Base-by-base conservation (phyloP, 1,140 invertebrate species). In the Drosophila tani region DNA sequence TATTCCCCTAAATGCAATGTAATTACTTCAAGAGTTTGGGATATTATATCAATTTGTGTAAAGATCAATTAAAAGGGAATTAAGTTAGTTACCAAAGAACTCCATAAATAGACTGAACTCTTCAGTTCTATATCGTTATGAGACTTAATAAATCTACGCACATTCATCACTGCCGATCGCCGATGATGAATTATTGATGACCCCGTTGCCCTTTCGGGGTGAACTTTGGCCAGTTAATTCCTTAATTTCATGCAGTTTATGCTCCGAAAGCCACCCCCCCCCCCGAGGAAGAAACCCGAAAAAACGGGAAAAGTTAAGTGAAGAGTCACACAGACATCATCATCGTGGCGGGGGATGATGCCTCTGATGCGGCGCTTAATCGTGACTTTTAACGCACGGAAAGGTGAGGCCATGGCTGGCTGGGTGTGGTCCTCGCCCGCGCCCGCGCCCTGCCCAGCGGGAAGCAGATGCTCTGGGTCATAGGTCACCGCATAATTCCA, bases 241-340 rank as follows among this genome's bases (percentile, higher is more conserved):
- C 88, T 91, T 85, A 75, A 91, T 91, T 91, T 91, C 82, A 91
- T 82, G 88, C 87, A 91, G 79, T 85, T 82, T 81, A 85, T 75
- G 79, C 56, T 38, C 55, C 71, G 65, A 81, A 78, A 68, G 71
- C 74, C 45, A 62, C n/a, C n/a, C n/a, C n/a, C 71, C 73, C 73
- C 50, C 71, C 9, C 27, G 50, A 21, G 14, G 9, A 21, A 67
- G n/a, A 12, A 40, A 40, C 35, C 55, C 15, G 7, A 24, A 40
- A 65, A 53, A 27, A 41, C 35, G 38, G 56, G 27, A 46, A 60
- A 46, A 51, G 5, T 27, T 17, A 29, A 56, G 3, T 21, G 29
- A 38, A 60, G 32, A 58, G 51, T 9, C 24, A 63, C n/a, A 49
- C 19, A 19, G 45, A 67, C 64, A 65, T 17, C 40, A 65, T 24